phyloP scores from a whole-genome alignment of 2,113 vertebrate species.

The Etheostoma cragini region DNA sequence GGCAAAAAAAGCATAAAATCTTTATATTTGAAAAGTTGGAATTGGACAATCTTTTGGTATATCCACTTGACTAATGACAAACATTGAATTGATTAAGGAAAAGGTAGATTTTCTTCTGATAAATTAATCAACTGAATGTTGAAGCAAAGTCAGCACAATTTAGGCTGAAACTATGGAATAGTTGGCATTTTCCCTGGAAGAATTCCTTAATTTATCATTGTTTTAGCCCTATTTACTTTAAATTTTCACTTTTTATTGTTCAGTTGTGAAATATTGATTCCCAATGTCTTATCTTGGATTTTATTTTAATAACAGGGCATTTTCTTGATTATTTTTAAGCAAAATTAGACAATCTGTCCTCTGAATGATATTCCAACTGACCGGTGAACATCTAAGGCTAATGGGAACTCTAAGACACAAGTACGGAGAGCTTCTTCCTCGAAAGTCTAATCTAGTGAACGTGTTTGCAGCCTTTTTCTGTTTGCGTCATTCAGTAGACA shows the following conservation, averaged over 20 bases:
- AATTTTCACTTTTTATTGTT: not conserved
- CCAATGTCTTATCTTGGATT: not conserved
- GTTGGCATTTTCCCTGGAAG: not conserved
- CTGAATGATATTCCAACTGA: not conserved
- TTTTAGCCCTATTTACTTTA: not conserved
- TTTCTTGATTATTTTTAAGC: not conserved
- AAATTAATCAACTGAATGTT: not conserved
- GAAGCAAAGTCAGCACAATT: not conserved
- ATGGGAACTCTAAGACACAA: not conserved
- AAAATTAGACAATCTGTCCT: not conserved
- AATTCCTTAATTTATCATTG: too few species aligned
- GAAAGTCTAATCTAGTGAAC: not conserved
- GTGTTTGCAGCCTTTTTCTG: conserved; percentile 15
- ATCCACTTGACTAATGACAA: not conserved
- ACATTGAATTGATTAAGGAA: too few species aligned
- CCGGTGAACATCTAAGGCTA: not conserved
- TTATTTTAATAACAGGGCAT: not conserved
- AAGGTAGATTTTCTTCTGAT: not conserved
- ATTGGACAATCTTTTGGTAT: not conserved
- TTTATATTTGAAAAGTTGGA: not conserved
- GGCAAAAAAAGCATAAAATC: not conserved
- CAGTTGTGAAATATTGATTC: not conserved
- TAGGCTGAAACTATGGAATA: not conserved
- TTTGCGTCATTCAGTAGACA: not conserved
- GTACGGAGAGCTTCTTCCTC: conserved; percentile 27